phyloP scores from a whole-genome alignment of 2,113 vertebrate species.

The Plecotus auritus region DNA sequence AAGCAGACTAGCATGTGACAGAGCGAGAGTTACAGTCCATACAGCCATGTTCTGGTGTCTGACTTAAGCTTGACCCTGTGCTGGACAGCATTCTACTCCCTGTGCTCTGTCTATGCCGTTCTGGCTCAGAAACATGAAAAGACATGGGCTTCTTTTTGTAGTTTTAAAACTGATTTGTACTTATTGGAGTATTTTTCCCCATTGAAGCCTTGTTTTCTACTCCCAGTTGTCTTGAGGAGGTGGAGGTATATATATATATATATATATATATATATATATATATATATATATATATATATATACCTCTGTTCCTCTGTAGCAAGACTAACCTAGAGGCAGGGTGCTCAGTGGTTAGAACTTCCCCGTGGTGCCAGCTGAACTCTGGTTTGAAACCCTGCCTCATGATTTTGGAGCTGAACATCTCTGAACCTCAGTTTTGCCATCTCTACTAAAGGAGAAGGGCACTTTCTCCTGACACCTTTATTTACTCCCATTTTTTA shows the following conservation, averaged over 20 bases:
- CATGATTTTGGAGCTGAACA: not conserved
- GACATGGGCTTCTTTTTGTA: not conserved
- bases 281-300: not conserved
- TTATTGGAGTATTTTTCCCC: not conserved
- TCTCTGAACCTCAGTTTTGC: not conserved
- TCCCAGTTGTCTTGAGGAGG: not conserved
- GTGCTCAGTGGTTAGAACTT: not conserved
- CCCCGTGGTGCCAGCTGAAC: not conserved
- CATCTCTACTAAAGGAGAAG: not conserved
- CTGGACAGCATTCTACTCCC: not conserved
- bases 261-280: too few relatives aligned
- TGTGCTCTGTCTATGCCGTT: not conserved
- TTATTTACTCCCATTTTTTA: not conserved
- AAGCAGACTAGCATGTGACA: not conserved
- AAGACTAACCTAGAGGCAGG: not conserved
- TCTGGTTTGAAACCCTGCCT: not conserved
- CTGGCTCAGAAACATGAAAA: constrained; percentile 15
- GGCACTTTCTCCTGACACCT: not conserved
- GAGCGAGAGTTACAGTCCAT: not conserved
- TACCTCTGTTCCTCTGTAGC: not conserved
- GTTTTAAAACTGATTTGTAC: not conserved
- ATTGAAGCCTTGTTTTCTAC: not conserved
- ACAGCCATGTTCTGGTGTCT: not conserved
- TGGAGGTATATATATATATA: too few relatives aligned
- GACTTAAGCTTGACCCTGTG: not conserved